Evolutionary conservation across 2,113 vertebrate species (phyloP).

Genomic region (Pluvialis apricaria): DNA sequence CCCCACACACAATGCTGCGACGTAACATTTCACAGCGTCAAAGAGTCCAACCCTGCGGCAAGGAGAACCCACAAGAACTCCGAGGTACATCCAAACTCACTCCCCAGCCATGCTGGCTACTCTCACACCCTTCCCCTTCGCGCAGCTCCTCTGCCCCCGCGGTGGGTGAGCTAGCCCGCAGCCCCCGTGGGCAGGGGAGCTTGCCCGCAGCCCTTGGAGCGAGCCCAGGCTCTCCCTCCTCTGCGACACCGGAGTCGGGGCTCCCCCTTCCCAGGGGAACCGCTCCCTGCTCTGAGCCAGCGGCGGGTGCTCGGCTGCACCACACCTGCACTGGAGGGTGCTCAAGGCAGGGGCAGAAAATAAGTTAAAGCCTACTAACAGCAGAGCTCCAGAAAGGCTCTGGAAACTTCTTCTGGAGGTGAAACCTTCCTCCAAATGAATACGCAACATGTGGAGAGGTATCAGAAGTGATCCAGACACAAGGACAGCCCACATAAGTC

Average conservation of each 20-base stretch:
- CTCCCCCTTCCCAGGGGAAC: background rate
- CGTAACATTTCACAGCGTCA: background rate
- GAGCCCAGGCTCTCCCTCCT: background rate
- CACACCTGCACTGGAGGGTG: background rate
- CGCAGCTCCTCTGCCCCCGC: background rate
- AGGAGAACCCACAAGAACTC: background rate
- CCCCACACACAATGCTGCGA: fast-evolving
- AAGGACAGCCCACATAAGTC: background rate
- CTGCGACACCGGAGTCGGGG: fast-evolving
- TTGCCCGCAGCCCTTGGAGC: background rate
- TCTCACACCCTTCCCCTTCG: no score
- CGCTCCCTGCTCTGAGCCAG: background rate
- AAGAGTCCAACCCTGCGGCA: background rate
- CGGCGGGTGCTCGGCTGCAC: background rate
- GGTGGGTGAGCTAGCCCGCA: fast-evolving
- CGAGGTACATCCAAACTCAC: background rate
- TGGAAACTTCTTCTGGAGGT: background rate
- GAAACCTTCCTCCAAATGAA: background rate
- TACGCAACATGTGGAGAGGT: background rate
- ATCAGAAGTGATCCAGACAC: background rate
- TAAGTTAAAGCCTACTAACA: background rate
- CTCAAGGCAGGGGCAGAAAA: background rate
- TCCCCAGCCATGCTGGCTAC: background rate
- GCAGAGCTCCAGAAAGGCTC: background rate
- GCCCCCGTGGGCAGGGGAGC: background rate